Percentiles rank a stretch among this genome's conserved stretches.
Conservation (phyloP, 2,113 vertebrate species). For the Martes martes region DNA sequence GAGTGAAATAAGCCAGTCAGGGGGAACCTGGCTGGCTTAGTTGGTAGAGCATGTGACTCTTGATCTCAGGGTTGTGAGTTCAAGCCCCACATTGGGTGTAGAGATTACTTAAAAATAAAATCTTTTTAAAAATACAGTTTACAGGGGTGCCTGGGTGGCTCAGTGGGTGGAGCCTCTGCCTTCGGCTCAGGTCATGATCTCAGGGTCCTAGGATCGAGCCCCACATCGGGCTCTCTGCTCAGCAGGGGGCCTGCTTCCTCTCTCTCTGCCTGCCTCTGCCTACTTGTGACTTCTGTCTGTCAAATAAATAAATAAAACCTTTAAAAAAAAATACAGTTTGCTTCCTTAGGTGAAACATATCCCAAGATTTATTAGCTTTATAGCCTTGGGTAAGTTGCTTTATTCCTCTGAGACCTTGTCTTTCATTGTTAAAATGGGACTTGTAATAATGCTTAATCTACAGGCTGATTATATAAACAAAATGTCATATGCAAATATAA, state of each 20-base stretch:
- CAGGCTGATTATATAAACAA: not conserved
- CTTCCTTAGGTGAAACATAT: conserved; percentile 41
- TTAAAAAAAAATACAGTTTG: not conserved
- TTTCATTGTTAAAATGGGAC: conserved; percentile 38
- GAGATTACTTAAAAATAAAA: too few species aligned
- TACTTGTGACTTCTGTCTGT: too few species aligned
- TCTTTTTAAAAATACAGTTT: too few species aligned
- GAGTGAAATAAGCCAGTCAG: not conserved
- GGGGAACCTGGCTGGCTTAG: not conserved
- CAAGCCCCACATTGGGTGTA: not conserved
- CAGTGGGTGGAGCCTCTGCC: too few species aligned
- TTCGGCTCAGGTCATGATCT: too few species aligned
- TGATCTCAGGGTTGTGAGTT: not conserved
- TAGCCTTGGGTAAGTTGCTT: not conserved
- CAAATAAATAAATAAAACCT: not conserved
- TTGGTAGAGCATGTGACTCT: not conserved
- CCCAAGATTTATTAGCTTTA: not conserved
- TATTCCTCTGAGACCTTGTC: not conserved
- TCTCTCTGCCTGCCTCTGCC: too few species aligned
- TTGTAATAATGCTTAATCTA: not conserved
- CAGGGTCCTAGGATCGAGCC: too few species aligned
- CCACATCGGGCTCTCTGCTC: too few species aligned
- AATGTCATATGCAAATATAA: not conserved
- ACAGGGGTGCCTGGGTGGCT: too few species aligned
- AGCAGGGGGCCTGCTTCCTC: too few species aligned